Percentiles rank a stretch among this genome's conserved stretches.
Evolutionary conservation across 2,797 vertebrate species (phyloP).

Genomic region (Trachops cirrhosus): DNA sequence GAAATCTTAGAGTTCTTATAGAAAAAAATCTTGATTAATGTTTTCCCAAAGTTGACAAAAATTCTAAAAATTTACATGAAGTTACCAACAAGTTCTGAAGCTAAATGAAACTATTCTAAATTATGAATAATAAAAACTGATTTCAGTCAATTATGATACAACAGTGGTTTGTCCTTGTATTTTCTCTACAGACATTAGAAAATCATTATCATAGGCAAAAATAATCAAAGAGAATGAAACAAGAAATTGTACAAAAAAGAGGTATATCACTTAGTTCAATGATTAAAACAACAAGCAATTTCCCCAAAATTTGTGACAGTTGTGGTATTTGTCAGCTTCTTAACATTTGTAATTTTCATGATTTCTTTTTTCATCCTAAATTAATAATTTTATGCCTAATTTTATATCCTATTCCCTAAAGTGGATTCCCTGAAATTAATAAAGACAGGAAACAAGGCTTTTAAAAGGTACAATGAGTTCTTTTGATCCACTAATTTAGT

Average conservation of each 20-base stretch:
- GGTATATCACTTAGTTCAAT: neutral
- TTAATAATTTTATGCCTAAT: neutral
- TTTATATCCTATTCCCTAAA: conserved; percentile 20
- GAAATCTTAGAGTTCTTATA: neutral
- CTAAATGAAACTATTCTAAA: neutral
- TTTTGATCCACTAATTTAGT: no score
- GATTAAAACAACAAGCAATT: neutral
- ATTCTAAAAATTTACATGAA: conserved; percentile 30
- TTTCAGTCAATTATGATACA: conserved; percentile 24
- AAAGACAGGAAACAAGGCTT: neutral
- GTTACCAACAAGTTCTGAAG: neutral
- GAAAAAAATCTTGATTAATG: neutral
- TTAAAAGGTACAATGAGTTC: neutral
- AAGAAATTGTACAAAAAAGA: neutral
- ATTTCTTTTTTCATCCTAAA: conserved; percentile 3
- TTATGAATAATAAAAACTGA: neutral
- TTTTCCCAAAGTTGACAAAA: conserved; percentile 14
- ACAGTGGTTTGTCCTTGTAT: neutral
- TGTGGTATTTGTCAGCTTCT: neutral
- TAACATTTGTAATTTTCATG: neutral
- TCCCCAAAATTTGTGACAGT: neutral
- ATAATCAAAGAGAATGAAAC: neutral
- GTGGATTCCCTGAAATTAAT: neutral
- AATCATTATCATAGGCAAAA: conserved; percentile 38
- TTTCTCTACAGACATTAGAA: conserved; percentile 22